Evolutionary conservation across 1,140 invertebrate species (phyloP).

Genomic region (Drosophila neocordata): DNA sequence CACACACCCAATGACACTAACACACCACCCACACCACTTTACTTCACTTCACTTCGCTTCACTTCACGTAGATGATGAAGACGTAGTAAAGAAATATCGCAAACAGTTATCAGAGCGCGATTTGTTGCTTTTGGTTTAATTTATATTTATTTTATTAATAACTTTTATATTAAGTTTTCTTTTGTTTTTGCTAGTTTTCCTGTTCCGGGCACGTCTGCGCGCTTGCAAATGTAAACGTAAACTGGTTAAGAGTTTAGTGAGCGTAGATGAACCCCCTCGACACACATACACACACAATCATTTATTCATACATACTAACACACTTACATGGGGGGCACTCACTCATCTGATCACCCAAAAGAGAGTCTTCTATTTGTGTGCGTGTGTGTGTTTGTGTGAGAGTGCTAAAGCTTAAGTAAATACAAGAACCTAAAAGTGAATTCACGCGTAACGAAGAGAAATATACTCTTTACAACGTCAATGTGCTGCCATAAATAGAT

Average conservation of each 20-base stretch:
- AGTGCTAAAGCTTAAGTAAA: constrained; percentile 68
- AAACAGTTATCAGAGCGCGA: constrained; percentile 32
- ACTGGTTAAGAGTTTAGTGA: constrained; percentile 73
- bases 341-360: constrained; percentile 16
- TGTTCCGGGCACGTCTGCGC: constrained; percentile 67
- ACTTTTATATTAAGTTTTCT: constrained; percentile 18
- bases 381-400: constrained; percentile 27
- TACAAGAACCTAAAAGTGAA: constrained; percentile 39
- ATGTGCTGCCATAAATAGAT: too few species aligned
- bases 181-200: constrained; percentile 13
- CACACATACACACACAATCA: constrained; percentile 10
- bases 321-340: constrained; percentile 6
- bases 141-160: constrained; percentile 14
- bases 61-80: constrained; percentile 4
- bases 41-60: neutral
- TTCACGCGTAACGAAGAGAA: constrained; percentile 54
- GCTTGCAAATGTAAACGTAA: constrained; percentile 69
- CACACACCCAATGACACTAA: neutral
- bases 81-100: constrained; percentile 38
- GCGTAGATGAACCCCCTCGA: constrained; percentile 53
- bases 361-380: constrained; percentile 23
- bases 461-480: constrained; percentile 40
- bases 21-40: constrained; percentile 26
- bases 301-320: neutral
- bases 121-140: constrained; percentile 26